Conservation (phyloP, 1,140 invertebrate genomes). For the Trichonephila inaurata region DNA sequence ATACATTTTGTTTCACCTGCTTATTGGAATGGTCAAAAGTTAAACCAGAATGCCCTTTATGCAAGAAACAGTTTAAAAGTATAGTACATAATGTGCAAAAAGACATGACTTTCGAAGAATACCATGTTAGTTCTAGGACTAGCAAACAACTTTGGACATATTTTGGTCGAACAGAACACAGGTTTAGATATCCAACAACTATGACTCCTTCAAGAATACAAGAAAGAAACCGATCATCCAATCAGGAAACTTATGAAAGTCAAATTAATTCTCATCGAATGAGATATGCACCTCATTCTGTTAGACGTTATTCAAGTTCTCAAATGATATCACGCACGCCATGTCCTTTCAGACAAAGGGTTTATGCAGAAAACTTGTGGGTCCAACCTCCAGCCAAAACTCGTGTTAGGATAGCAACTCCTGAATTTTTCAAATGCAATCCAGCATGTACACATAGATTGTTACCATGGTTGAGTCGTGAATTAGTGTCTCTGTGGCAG, state of each 20-base stretch:
- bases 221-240: slow-evolving; percentile 79
- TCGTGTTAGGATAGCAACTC: slow-evolving; percentile 86
- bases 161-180: neutral
- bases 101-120: neutral
- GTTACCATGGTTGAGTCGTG: slow-evolving; percentile 93
- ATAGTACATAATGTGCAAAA: slow-evolving; percentile 95
- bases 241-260: neutral
- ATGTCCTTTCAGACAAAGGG: slow-evolving; percentile 83
- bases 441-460: slow-evolving; percentile 89
- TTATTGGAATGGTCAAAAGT: slow-evolving; percentile 96
- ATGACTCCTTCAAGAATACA: slow-evolving; percentile 83
- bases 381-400: slow-evolving; percentile 85
- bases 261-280: slow-evolving; percentile 42
- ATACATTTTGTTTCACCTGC: slow-evolving; percentile 96
- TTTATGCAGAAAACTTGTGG: slow-evolving; percentile 90
- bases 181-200: slow-evolving; percentile 81
- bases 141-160: neutral
- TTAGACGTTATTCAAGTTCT: neutral
- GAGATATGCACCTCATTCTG: slow-evolving; percentile 69
- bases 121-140: neutral
- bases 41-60: slow-evolving; percentile 95
- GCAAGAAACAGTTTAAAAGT: slow-evolving; percentile 93
- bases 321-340: slow-evolving; percentile 47
- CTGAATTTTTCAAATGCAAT: slow-evolving; percentile 88
- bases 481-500: slow-evolving; percentile 86